Evolutionary conservation across 92 coral and sea anemone genomes (phyloP).

Genomic region (Actinostola sp.): DNA sequence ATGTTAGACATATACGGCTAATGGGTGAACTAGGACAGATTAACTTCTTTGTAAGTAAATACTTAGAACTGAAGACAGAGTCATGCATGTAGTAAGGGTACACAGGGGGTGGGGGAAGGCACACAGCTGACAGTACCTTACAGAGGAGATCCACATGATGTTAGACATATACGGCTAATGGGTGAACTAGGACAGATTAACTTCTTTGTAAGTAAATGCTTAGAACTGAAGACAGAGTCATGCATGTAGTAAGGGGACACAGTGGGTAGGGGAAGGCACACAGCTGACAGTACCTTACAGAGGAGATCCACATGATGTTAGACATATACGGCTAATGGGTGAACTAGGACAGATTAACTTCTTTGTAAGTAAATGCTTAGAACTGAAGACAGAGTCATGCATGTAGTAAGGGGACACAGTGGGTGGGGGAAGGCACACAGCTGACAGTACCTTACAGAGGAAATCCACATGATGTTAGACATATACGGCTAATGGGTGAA

Average conservation of each 20-base stretch:
- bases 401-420: too few relatives aligned
- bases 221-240: too few relatives aligned
- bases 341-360: conserved; percentile 94
- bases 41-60: conserved; percentile 85
- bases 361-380: conserved; percentile 76
- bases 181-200: conserved; percentile 95
- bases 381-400: too few relatives aligned
- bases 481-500: conserved; percentile 90
- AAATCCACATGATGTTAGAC: conserved; percentile 88
- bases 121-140: conserved; percentile 88
- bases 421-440: too few relatives aligned
- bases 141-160: conserved; percentile 91
- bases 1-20: conserved; percentile 75
- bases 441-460: conserved; percentile 87
- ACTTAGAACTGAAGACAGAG: too few relatives aligned
- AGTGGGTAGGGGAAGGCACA: too few relatives aligned
- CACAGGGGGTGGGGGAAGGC: too few relatives aligned
- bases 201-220: conserved; percentile 85
- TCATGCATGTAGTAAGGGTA: too few relatives aligned
- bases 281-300: conserved; percentile 88
- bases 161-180: conserved; percentile 83
- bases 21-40: conserved; percentile 99
- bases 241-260: too few relatives aligned
- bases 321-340: conserved; percentile 89
- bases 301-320: conserved; percentile 88